phyloP scores from a whole-genome alignment of 2,797 vertebrate genomes.

The Macropodus opercularis region DNA sequence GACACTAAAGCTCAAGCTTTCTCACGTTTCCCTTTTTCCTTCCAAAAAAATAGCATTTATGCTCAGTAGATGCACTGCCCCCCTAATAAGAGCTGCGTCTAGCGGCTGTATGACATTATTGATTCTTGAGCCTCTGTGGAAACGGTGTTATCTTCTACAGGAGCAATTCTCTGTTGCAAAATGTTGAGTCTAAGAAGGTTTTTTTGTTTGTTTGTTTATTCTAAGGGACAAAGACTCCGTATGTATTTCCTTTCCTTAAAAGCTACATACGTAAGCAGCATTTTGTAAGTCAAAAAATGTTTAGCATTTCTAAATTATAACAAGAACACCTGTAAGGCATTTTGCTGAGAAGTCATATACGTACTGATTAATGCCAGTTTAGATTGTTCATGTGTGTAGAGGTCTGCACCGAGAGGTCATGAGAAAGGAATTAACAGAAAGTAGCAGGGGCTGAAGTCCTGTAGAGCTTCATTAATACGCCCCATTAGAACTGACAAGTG shows the following conservation, averaged over 20 bases:
- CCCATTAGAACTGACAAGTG: constrained; percentile 64
- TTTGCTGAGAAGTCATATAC: constrained; percentile 22
- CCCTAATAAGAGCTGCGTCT: constrained; percentile 40
- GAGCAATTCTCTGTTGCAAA: constrained; percentile 11
- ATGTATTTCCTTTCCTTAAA: background rate
- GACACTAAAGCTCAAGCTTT: constrained; percentile 25
- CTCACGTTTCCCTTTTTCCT: constrained; percentile 31
- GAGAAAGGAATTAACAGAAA: constrained; percentile 37
- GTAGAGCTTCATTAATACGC: constrained; percentile 65
- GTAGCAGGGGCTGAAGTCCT: constrained; percentile 44
- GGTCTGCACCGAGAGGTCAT: constrained; percentile 17
- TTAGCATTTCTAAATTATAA: background rate
- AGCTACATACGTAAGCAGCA: background rate
- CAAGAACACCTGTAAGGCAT: constrained; percentile 8
- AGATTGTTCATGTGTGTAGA: constrained; percentile 43
- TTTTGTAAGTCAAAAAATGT: no score
- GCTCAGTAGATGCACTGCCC: constrained; percentile 21
- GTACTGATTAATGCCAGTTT: constrained; percentile 33
- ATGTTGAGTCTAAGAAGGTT: background rate
- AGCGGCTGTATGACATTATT: constrained; percentile 47
- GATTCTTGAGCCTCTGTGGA: constrained; percentile 38
- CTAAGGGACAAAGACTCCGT: background rate
- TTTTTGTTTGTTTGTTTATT: constrained; percentile 7
- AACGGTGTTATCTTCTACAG: constrained; percentile 6
- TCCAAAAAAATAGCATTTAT: constrained; percentile 10